Percentiles rank a stretch among this genome's conserved stretches.
phyloP scores from a whole-genome alignment of 2,888 invertebrate genomes.

The Podabrus alpinus region DNA sequence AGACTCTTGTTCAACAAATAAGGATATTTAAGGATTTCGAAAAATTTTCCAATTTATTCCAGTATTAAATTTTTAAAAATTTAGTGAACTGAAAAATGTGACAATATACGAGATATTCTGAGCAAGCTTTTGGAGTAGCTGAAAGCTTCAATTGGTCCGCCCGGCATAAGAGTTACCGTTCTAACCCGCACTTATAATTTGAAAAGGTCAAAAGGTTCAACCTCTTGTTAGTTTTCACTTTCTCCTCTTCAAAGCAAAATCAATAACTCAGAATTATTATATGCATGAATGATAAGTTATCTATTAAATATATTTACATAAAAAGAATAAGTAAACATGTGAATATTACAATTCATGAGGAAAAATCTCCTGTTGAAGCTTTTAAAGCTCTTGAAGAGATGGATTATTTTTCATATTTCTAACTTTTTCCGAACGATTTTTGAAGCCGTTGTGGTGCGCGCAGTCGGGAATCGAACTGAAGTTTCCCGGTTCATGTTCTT shows the following conservation, averaged over 20 bases:
- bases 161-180: too few species aligned
- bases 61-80: background rate
- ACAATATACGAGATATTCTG: background rate
- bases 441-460: background rate
- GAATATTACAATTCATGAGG: too few species aligned
- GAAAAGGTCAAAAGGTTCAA: background rate
- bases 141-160: background rate
- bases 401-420: too few species aligned
- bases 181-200: background rate
- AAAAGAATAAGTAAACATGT: too few species aligned
- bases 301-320: too few species aligned
- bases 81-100: background rate
- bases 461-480: background rate
- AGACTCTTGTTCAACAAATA: slow-evolving; percentile 67
- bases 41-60: background rate
- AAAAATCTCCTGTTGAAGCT: too few species aligned
- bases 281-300: too few species aligned
- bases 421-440: background rate
- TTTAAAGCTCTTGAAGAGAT: too few species aligned
- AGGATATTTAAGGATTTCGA: background rate
- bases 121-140: background rate
- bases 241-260: too few species aligned
- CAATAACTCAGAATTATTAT: too few species aligned
- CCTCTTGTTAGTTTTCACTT: background rate
- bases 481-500: background rate